Base-by-base conservation (phyloP, 2,888 invertebrate genomes). In the Eutolmus rufibarbis region DNA sequence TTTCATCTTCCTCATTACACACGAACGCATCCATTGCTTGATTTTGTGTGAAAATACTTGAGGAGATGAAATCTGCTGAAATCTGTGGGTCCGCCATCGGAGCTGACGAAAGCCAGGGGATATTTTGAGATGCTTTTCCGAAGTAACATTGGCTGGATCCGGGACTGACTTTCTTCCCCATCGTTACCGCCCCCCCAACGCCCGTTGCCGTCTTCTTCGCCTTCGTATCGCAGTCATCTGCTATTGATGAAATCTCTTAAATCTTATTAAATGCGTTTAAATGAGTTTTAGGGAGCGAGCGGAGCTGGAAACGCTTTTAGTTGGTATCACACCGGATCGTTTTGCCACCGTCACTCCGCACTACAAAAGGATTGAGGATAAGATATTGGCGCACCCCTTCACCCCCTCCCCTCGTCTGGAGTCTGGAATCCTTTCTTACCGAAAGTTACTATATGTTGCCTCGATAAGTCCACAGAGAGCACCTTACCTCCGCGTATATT, bases 401-500 rank as follows among this genome's bases (percentile, higher is more conserved):
- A 1, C 34, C 34, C 34, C 19, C 23, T 37, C 43, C 34, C 19
- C 43, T 12, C 23, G 40, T 23, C 78, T 43, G 7, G 19, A 5
- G 19, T 2, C 8, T 34, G 8, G 16, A 19, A 43, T 28, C 78
- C 43, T 78, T 78, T 78, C 78, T 78, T 37, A 4, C 14, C 3
- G 43, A 43, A 78, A 23, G 37, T 78, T 78, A 43, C 23, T 78
- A n/a, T 78, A n/a, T 78, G 40, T 40, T 37, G 51, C 81, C 31
- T 56, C 34, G 16, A 84, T 34, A 57, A 84, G 66, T 76, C 76
- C 46, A 28, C 37, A 46, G 16, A 46, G 43, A 46, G 23, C 46
- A 19, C n/a, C 43, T 86, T 76, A 86, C 86, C 86, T 86, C 76
- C 28, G 46, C 28, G 76, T 86, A 86, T 78, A 86, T 78, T 86